phyloP scores from a whole-genome alignment of 2,888 invertebrate genomes.

The Drosophila paucipuncta region DNA sequence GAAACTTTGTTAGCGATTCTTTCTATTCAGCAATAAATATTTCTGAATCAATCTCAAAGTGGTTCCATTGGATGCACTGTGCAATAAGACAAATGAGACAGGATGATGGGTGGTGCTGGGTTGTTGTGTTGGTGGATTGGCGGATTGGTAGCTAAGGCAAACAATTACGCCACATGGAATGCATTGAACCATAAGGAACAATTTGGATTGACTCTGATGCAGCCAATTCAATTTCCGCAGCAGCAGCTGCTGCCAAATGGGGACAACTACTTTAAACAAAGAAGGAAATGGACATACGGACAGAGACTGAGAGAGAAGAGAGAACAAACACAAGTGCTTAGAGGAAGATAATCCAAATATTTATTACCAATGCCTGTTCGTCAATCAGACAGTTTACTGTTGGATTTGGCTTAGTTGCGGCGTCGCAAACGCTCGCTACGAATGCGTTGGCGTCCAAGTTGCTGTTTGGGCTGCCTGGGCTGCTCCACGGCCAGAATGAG shows the following conservation, averaged over 20 bases:
- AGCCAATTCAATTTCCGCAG: conserved; percentile 61
- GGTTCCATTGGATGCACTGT: neutral
- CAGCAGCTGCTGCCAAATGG: conserved; percentile 25
- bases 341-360: conserved; percentile 47
- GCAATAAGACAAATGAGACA: conserved; percentile 1
- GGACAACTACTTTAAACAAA: neutral
- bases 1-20: neutral
- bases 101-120: neutral
- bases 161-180: conserved; percentile 52
- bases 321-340: conserved; percentile 38
- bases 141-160: conserved; percentile 37
- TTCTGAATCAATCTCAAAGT: conserved; percentile 59
- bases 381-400: conserved; percentile 6
- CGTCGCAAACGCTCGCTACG: conserved; percentile 70
- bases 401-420: conserved; percentile 13
- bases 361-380: conserved; percentile 44
- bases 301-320: neutral
- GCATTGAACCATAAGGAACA: conserved; percentile 65
- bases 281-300: neutral
- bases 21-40: neutral
- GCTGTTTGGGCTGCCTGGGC: conserved; percentile 48
- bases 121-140: neutral
- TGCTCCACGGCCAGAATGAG: conserved; percentile 68
- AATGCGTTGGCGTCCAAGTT: conserved; percentile 31
- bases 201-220: conserved; percentile 48